Conservation (phyloP, 2,888 invertebrate species). For the Steinernema hermaphroditum region DNA sequence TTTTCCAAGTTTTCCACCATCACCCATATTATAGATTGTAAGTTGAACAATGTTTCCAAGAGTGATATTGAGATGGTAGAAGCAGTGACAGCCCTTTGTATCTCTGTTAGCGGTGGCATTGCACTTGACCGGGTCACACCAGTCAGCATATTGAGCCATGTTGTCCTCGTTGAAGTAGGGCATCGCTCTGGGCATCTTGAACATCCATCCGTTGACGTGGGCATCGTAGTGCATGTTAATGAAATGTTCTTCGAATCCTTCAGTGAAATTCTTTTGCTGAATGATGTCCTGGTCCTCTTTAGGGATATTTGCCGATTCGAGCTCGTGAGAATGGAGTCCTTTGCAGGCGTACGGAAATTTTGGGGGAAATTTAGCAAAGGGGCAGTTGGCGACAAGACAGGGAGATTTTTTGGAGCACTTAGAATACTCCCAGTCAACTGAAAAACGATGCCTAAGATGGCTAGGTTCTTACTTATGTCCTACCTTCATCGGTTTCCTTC, state of each 20-base stretch:
- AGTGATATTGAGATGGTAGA: conserved; percentile 56
- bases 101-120: conserved; percentile 38
- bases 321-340: conserved; percentile 42
- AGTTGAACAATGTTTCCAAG: conserved; percentile 57
- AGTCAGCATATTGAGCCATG: conserved; percentile 45
- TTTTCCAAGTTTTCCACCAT: conserved; percentile 50
- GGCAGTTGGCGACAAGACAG: conserved; percentile 56
- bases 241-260: conserved; percentile 53
- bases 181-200: conserved; percentile 54
- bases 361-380: conserved; percentile 48
- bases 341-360: conserved; percentile 49
- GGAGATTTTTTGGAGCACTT: conserved; percentile 43
- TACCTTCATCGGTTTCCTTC: conserved; percentile 33
- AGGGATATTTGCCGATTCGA: conserved; percentile 42
- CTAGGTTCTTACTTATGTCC: background rate
- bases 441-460: too few relatives aligned
- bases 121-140: conserved; percentile 46
- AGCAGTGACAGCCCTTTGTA: conserved; percentile 56
- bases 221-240: conserved; percentile 63
- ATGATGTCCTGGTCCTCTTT: conserved; percentile 42
- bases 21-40: conserved; percentile 62
- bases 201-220: conserved; percentile 57
- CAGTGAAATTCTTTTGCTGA: conserved; percentile 38
- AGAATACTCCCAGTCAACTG: conserved; percentile 51
- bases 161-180: conserved; percentile 57